These are phyloP conservation scores for Lepidotrigona ventralis DNA, from an alignment of 1,140 invertebrate species.

Conservation along the genomic window DNA sequence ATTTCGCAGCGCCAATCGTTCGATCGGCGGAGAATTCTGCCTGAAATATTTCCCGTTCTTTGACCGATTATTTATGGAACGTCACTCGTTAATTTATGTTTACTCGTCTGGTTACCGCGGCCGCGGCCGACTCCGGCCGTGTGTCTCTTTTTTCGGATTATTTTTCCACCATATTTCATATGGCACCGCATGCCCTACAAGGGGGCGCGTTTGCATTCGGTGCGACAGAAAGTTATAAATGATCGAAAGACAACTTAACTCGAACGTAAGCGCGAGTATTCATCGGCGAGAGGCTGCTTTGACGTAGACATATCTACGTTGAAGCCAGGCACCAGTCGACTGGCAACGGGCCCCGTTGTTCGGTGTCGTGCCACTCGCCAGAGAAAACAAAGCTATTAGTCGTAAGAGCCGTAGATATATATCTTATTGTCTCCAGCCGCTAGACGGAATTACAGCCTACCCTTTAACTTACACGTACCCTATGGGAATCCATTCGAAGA, in stretches of 20 bases:
- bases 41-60: neutral
- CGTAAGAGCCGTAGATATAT: constrained; percentile 58
- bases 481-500: constrained; percentile 48
- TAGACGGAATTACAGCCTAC: constrained; percentile 57
- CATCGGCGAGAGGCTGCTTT: constrained; percentile 5
- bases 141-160: constrained; percentile 22
- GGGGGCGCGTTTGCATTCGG: constrained; percentile 20
- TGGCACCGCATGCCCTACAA: constrained; percentile 9
- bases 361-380: constrained; percentile 31
- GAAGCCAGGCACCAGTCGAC: neutral
- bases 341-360: neutral
- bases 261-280: constrained; percentile 25
- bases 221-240: constrained; percentile 40
- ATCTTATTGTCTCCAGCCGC: constrained; percentile 62
- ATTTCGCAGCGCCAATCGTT: too few species aligned
- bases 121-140: neutral
- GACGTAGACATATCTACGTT: constrained; percentile 50
- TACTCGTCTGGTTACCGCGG: constrained; percentile 16
- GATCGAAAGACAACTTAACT: constrained; percentile 32
- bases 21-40: neutral
- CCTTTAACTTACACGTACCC: constrained; percentile 41
- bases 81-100: constrained; percentile 28
- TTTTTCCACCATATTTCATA: constrained; percentile 30
- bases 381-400: constrained; percentile 61
- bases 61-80: constrained; percentile 19